Evolutionary conservation across 2,797 vertebrate genomes (phyloP).

Genomic region (Notolabrus celidotus): DNA sequence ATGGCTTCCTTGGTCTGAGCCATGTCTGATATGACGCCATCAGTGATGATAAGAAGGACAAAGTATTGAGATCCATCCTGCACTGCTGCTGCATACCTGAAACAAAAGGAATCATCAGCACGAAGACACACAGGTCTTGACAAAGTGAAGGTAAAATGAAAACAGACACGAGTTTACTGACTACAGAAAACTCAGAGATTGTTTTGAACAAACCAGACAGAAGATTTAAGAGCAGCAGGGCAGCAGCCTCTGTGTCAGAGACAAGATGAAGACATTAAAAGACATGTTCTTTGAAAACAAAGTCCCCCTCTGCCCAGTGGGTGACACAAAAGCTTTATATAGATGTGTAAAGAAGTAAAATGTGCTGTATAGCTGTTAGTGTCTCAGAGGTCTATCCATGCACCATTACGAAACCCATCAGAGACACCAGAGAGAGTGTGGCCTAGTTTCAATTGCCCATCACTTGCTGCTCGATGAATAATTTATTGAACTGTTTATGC

Average conservation of each 20-base stretch:
- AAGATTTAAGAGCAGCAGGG: conserved; percentile 21
- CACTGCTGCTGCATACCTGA: conserved; percentile 89
- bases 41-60: conserved; percentile 96
- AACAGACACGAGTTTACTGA: conserved; percentile 7
- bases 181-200: conserved; percentile 19
- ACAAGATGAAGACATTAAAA: conserved; percentile 33
- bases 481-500: conserved; percentile 81
- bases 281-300: conserved; percentile 37
- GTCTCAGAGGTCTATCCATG: conserved; percentile 71
- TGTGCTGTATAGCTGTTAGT: conserved; percentile 41
- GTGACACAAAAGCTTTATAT: conserved; percentile 62
- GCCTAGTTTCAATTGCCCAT: conserved; percentile 77
- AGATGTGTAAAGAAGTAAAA: conserved; percentile 57
- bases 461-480: conserved; percentile 74
- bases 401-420: conserved; percentile 71
- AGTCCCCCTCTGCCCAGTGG: conserved; percentile 7
- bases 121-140: neutral
- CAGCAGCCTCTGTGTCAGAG: conserved; percentile 13
- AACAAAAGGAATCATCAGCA: conserved; percentile 30
- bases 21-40: conserved; percentile 98
- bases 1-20: conserved; percentile 99
- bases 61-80: conserved; percentile 97
- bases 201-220: conserved; percentile 13
- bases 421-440: conserved; percentile 69
- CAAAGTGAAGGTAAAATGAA: neutral